Base-by-base conservation (phyloP, 2,888 invertebrate species). In the Julus scandinavius region DNA sequence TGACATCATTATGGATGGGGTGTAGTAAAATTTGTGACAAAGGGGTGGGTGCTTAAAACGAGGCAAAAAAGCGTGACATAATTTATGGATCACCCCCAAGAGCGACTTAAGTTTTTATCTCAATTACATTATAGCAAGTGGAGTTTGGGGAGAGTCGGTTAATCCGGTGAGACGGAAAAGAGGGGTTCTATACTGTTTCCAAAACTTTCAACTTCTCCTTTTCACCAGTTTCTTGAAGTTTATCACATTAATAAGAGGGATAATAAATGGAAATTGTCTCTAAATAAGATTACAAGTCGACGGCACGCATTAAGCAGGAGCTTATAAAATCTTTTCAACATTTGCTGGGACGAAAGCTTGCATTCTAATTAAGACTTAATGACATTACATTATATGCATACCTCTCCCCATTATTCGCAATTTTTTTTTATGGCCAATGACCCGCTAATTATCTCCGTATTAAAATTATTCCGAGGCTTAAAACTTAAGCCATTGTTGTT, bases 331-430 rank as follows among this genome's bases (percentile, higher is more conserved):
- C 15, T 11, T 80, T 80, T 38, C 38, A 13, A 38, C 38, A 40
- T 13, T 80, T 54, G 54, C 80, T 40, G 80, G 80, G 11, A 80
- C 80, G 80, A 40, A 38, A 13, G 80, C 29, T 38, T 38, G 13
- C 3, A 40, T 80, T 80, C 72, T 80, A 80, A 80, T 80, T 80
- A 80, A 80, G 80, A 80, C 80, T 38, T 80, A 80, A 80, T 80
- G 38, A 80, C 80, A 80, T 80, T 29, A 80, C 80, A 80, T 38
- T 13, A 80, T 9, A 80, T 15, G 38, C 80, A 80, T 80, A 15
- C 80, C 80, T 40, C 1, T 29, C 80, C 29, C 29, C 80, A 80
- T 80, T 72, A 72, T 72, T 72, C 72, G 72, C 29, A 29, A 15
- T 15, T 13, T 38, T 72, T 29, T 80, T 29, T 80, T 80, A 7